Percentiles rank a stretch among this genome's conserved stretches.
Conservation (phyloP, 2,113 vertebrate species). For the Prunella himalayana region DNA sequence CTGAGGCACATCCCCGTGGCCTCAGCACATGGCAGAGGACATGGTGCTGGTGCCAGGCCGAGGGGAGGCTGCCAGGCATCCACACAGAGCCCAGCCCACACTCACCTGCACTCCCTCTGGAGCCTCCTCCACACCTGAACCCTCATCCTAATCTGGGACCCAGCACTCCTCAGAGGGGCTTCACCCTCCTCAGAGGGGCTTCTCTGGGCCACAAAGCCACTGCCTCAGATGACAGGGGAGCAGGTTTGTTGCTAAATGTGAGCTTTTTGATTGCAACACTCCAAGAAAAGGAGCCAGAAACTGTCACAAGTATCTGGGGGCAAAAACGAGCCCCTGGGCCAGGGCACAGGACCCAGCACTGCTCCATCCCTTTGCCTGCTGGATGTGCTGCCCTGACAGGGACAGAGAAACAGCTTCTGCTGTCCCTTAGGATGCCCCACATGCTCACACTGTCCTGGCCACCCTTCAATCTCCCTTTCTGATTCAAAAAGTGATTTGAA, state of each 20-base stretch:
- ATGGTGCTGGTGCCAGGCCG: background rate
- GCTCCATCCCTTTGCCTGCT: background rate
- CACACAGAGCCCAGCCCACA: background rate
- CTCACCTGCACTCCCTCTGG: accelerated
- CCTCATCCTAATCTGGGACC: background rate
- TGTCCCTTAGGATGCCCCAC: background rate
- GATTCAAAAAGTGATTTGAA: background rate
- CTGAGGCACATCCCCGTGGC: background rate
- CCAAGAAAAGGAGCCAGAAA: background rate
- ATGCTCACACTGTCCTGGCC: accelerated
- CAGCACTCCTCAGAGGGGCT: background rate
- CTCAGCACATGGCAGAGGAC: background rate
- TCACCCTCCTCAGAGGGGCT: background rate
- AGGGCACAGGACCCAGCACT: background rate
- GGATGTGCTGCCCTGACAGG: accelerated
- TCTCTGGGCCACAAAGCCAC: accelerated
- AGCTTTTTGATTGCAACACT: accelerated
- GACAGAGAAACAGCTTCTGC: background rate
- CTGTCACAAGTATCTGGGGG: accelerated
- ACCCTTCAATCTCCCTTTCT: background rate
- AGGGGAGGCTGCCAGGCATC: background rate
- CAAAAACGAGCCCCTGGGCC: background rate
- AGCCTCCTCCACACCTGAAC: background rate
- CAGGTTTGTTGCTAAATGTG: background rate
- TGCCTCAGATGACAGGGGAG: background rate